Evolutionary conservation across 2,797 vertebrate species (phyloP).

Genomic region (Trichosurus vulpecula): DNA sequence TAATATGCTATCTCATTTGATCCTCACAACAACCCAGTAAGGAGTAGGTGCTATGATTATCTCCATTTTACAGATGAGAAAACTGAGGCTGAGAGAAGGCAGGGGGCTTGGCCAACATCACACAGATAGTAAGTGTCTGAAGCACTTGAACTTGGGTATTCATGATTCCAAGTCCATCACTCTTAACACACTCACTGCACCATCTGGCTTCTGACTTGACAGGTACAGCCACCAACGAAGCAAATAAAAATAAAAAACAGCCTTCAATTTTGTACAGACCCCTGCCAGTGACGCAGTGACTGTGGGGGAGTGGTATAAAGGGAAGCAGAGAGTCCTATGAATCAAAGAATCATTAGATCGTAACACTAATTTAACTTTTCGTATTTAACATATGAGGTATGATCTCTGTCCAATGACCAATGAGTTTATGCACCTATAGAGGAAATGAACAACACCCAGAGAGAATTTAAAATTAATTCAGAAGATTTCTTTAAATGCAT

Average conservation of each 20-base stretch:
- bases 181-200: neutral
- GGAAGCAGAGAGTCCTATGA: neutral
- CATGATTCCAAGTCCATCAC: neutral
- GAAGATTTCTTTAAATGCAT: neutral
- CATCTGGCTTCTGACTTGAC: neutral
- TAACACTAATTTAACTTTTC: neutral
- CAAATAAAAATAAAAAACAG: neutral
- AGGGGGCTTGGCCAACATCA: neutral
- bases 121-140: neutral
- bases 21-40: neutral
- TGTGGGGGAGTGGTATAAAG: neutral
- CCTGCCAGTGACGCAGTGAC: neutral
- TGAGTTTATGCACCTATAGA: neutral
- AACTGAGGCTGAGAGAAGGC: neutral
- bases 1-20: neutral
- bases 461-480: neutral
- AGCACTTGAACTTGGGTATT: neutral
- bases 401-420: neutral
- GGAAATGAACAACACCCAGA: neutral
- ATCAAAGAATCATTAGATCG: neutral
- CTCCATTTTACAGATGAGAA: neutral
- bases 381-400: neutral
- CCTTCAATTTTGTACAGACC: neutral
- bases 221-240: neutral
- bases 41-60: neutral